These are phyloP conservation scores for Trissolcus japonicus DNA, from an alignment of 2,888 invertebrate species.

Conservation along the genomic window DNA sequence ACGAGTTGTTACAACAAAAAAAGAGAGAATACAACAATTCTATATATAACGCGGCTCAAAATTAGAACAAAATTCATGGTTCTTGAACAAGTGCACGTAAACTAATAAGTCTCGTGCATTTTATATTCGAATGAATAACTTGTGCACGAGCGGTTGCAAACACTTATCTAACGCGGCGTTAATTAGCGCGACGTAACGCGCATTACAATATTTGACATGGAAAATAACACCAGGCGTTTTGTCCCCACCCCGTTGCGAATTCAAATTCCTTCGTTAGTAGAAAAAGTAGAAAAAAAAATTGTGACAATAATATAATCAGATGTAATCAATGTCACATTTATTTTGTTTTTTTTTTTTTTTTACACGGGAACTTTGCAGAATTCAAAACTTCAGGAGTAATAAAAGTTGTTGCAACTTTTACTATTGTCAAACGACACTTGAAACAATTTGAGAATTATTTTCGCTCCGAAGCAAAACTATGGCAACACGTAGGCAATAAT, in stretches of 20 bases:
- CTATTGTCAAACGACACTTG: too few species aligned
- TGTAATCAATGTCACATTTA: too few species aligned
- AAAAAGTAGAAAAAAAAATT: too few species aligned
- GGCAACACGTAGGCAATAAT: conserved; percentile 19
- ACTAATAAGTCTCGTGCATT: conserved; percentile 63
- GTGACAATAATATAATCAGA: too few species aligned
- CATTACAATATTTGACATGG: conserved; percentile 47
- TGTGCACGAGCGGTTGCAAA: conserved; percentile 71
- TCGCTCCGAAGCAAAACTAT: neutral
- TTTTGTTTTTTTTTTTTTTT: too few species aligned
- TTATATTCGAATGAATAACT: conserved; percentile 68
- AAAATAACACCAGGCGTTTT: conserved; percentile 26
- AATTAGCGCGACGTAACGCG: conserved; percentile 63
- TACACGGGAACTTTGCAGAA: too few species aligned
- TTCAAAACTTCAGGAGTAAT: too few species aligned
- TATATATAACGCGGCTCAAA: neutral
- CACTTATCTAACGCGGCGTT: conserved; percentile 66
- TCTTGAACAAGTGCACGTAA: conserved; percentile 12
- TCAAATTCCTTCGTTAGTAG: too few species aligned
- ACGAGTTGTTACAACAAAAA: too few species aligned
- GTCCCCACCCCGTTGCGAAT: too few species aligned
- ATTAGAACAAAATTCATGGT: conserved; percentile 1
- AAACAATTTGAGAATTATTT: conserved; percentile 2
- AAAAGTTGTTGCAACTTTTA: too few species aligned
- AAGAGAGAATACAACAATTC: too few species aligned